phyloP scores from a whole-genome alignment of 2,113 vertebrate genomes.

The Crypturellus undulatus region DNA sequence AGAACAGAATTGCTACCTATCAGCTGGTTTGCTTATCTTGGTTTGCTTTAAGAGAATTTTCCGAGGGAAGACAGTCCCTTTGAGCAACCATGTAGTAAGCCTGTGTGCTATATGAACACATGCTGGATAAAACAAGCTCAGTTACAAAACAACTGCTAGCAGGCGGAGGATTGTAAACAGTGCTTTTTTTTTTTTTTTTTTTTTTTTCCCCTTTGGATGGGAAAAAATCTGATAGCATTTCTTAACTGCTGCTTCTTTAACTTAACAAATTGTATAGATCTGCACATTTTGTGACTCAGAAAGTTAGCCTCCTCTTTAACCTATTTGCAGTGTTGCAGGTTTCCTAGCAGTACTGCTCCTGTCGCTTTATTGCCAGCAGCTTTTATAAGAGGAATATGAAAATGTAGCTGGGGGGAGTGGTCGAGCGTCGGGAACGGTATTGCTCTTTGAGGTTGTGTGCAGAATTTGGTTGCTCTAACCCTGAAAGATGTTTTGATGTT shows the following conservation, averaged over 20 bases:
- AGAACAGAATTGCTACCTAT: neutral
- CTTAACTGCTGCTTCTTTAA: neutral
- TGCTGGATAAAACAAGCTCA: neutral
- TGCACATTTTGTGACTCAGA: neutral
- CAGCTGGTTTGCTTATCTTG: neutral
- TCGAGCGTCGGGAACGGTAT: neutral
- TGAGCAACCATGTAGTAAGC: neutral
- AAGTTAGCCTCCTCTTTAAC: neutral
- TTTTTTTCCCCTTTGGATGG: neutral
- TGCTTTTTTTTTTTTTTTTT: neutral
- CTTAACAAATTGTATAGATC: neutral
- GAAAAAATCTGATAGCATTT: neutral
- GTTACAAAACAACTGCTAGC: constrained; percentile 18
- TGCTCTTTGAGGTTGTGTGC: constrained; percentile 40
- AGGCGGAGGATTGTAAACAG: constrained; percentile 24
- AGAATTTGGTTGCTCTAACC: constrained; percentile 51
- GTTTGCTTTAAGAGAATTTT: neutral
- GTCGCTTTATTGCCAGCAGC: neutral
- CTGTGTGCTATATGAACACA: neutral
- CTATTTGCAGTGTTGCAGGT: neutral
- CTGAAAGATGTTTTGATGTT: constrained; percentile 69
- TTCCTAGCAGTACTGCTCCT: neutral
- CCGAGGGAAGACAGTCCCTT: neutral
- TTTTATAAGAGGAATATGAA: constrained; percentile 5
- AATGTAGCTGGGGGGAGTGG: neutral